Evolutionary conservation across 2,888 invertebrate genomes (phyloP).

Genomic region (Tinea semifulvella): DNA sequence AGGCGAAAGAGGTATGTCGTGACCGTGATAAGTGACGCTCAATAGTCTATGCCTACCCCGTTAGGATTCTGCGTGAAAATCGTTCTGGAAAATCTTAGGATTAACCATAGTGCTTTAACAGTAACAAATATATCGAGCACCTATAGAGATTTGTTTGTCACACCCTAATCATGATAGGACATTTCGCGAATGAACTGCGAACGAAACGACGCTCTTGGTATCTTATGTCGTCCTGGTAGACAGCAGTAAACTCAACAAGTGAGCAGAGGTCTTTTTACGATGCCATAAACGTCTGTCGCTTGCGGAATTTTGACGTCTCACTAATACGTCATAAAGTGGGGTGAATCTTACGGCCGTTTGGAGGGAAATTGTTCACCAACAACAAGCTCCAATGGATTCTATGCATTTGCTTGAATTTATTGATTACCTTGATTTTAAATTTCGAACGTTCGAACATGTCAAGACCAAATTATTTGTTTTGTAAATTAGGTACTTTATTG

Average conservation of each 20-base stretch:
- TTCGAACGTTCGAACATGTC: too few species aligned
- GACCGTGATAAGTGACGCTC: too few species aligned
- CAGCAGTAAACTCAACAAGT: slow-evolving; percentile 49
- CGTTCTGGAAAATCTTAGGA: too few species aligned
- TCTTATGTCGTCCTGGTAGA: slow-evolving; percentile 8
- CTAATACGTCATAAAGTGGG: slow-evolving; percentile 52
- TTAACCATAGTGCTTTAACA: too few species aligned
- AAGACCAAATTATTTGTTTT: too few species aligned
- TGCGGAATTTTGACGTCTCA: slow-evolving; percentile 38
- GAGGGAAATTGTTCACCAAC: slow-evolving; percentile 7
- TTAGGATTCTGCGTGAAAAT: too few species aligned
- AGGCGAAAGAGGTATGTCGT: too few species aligned
- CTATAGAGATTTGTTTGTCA: too few species aligned
- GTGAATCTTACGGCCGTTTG: slow-evolving; percentile 11
- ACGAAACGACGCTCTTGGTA: slow-evolving; percentile 13
- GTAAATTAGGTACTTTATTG: too few species aligned
- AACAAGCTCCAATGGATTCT: not conserved
- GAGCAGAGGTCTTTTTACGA: slow-evolving; percentile 54
- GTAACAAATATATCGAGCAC: too few species aligned
- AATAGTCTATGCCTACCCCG: too few species aligned
- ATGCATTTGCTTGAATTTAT: slow-evolving; percentile 3
- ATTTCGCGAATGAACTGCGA: slow-evolving; percentile 20
- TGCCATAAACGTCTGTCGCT: slow-evolving; percentile 44
- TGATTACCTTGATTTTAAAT: too few species aligned
- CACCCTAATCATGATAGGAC: slow-evolving; percentile 10